Evolutionary conservation across 2,888 invertebrate species (phyloP), one percentile per base, ranked within the genome.

Genomic region (Sinelater perroti): DNA sequence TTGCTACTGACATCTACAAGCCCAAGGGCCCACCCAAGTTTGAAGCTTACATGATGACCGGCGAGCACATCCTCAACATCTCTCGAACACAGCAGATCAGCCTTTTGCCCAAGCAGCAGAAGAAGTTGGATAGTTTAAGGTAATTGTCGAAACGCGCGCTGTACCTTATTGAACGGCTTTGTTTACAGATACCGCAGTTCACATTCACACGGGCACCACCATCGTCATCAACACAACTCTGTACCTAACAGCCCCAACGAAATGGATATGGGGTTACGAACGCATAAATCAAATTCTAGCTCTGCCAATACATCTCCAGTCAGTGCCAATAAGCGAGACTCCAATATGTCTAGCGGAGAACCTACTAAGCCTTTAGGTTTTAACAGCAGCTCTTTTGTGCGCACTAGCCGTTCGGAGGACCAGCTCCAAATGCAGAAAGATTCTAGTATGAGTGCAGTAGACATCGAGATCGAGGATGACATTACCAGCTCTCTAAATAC

Each of bases 31-130:
- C 61, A 16, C 61, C 61, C 10, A 88, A 92, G 78, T 94, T 92
- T 80, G 95, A 95, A 80, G 93, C 95, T 54, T 97, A 93, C 83
- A 93, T 96, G 89, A 97, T 97, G 97, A 97, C 97, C 20, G 97
- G 97, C 36, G 96, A 97, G 79, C 87, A 95, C 73, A 96, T 97
- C 77, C 85, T 97, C 69, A 95, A 95, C 80, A 86, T 96, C 67
- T 94, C 95, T 60, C 82, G 91, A 68, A 91, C 90, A 56, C 90
- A 87, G 72, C 84, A 83, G 67, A 81, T 83, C 63, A 82, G 82
- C 66, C 79, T 87, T 56, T 76, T 87, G 52, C 84, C 86, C 49
- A 83, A 83, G 70, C 79, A 81, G 64, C 83, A 83, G 73, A 83
- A 83, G 70, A 85, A 84, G 75, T 82, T 84, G 55, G 80, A 80